Percentiles rank a stretch among this genome's conserved stretches.
phyloP scores from a whole-genome alignment of 2,888 invertebrate species.

The Ophioninae sp. region DNA sequence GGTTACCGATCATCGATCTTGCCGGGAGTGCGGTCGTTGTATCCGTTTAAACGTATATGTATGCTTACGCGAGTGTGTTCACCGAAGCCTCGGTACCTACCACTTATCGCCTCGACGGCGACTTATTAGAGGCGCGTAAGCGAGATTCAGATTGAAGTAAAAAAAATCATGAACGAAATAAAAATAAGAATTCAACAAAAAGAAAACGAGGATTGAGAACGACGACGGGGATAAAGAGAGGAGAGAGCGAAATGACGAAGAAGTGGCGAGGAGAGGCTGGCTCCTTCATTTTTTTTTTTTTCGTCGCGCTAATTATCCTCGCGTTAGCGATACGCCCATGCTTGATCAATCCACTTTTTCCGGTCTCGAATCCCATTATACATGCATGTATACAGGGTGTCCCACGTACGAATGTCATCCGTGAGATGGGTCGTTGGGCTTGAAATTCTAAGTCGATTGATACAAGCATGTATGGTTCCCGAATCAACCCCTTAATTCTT shows the following conservation, averaged over 20 bases:
- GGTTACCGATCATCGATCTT: slow-evolving; percentile 46
- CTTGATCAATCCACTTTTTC: slow-evolving; percentile 45
- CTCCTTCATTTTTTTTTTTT: slow-evolving; percentile 50
- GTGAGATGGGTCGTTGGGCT: no score
- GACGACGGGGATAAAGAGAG: neutral
- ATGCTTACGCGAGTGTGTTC: slow-evolving; percentile 9
- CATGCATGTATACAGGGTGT: no score
- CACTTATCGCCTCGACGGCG: slow-evolving; percentile 62
- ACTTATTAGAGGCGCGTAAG: slow-evolving; percentile 61
- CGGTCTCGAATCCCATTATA: neutral
- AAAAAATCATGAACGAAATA: neutral
- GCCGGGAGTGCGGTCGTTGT: slow-evolving; percentile 4
- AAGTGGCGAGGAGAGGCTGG: slow-evolving; percentile 39
- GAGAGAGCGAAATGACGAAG: slow-evolving; percentile 1
- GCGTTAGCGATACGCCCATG: slow-evolving; percentile 62
- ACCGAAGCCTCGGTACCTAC: slow-evolving; percentile 51
- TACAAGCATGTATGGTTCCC: no score
- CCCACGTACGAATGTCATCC: no score
- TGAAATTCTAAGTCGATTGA: no score
- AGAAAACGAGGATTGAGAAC: neutral
- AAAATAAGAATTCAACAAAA: neutral
- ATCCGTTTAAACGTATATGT: slow-evolving; percentile 10
- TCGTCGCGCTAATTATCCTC: slow-evolving; percentile 58
- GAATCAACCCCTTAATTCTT: no score
- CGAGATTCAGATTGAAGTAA: slow-evolving; percentile 44